Conservation (phyloP, 2,113 vertebrate genomes). For the Pimephales promelas region DNA sequence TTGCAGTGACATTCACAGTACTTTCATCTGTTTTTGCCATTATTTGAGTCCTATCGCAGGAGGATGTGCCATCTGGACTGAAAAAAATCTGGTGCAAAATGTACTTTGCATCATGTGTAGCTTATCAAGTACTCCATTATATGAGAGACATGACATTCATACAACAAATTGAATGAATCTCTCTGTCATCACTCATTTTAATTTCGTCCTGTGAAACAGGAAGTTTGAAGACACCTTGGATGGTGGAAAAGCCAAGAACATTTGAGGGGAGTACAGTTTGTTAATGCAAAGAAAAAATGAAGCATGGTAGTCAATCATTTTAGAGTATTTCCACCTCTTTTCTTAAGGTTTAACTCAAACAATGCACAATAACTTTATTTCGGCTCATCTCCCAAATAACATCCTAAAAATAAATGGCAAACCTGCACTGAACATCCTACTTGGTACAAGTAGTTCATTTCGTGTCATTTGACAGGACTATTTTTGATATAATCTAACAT, state of each 20-base stretch:
- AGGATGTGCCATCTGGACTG: neutral
- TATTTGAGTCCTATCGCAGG: neutral
- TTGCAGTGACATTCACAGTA: constrained; percentile 82
- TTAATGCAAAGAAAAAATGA: neutral
- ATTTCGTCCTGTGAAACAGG: constrained; percentile 14
- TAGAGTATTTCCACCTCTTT: constrained; percentile 9
- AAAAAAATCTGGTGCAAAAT: neutral
- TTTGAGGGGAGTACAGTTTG: neutral
- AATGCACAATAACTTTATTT: constrained; percentile 6
- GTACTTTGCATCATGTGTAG: neutral
- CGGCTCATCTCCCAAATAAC: constrained; percentile 22
- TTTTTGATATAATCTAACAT: constrained; percentile 13
- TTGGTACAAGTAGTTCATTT: neutral
- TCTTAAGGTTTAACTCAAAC: neutral
- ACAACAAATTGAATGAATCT: neutral
- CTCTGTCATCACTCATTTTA: constrained; percentile 5
- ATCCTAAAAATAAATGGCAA: constrained; percentile 9
- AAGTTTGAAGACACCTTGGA: neutral
- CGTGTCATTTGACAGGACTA: constrained; percentile 1
- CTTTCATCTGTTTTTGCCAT: neutral
- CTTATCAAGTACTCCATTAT: neutral
- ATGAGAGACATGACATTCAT: neutral
- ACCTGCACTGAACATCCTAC: constrained; percentile 9
- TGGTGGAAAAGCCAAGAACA: neutral
- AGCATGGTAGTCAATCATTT: neutral